phyloP scores from a whole-genome alignment of 2,113 vertebrate genomes.

The Bambusicola thoracicus region DNA sequence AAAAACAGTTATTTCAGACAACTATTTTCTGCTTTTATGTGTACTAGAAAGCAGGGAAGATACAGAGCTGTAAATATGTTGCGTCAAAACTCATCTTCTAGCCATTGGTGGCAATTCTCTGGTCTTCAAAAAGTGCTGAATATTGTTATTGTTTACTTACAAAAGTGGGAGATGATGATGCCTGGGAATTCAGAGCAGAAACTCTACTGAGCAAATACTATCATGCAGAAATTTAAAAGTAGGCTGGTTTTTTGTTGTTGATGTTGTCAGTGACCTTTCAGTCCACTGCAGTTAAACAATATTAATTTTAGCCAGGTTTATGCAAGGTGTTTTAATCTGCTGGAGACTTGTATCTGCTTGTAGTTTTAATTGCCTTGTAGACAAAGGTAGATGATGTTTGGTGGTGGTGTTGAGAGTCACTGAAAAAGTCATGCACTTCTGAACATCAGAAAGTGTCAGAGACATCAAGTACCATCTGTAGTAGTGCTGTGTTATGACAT shows the following conservation, averaged over 20 bases:
- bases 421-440: not conserved
- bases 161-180: not conserved
- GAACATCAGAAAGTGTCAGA: rapidly evolving
- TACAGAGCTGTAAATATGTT: not conserved
- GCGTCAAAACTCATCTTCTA: not conserved
- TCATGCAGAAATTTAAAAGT: not conserved
- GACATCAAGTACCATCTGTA: rapidly evolving
- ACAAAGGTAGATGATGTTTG: not conserved
- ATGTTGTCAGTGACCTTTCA: not conserved
- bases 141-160: rapidly evolving
- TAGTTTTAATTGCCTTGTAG: not conserved
- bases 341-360: not conserved
- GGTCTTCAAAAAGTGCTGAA: not conserved
- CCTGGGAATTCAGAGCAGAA: not conserved
- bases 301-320: not conserved
- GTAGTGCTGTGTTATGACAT: not conserved
- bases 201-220: rapidly evolving
- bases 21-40: not conserved
- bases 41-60: not conserved
- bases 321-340: rapidly evolving
- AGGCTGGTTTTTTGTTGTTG: not conserved
- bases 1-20: not conserved
- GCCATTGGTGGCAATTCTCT: not conserved
- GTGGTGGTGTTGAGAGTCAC: not conserved
- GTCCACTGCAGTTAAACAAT: not conserved